Evolutionary conservation across 2,797 vertebrate species (phyloP), one percentile per base, ranked within the genome.

Genomic region (Tadarida brasiliensis): DNA sequence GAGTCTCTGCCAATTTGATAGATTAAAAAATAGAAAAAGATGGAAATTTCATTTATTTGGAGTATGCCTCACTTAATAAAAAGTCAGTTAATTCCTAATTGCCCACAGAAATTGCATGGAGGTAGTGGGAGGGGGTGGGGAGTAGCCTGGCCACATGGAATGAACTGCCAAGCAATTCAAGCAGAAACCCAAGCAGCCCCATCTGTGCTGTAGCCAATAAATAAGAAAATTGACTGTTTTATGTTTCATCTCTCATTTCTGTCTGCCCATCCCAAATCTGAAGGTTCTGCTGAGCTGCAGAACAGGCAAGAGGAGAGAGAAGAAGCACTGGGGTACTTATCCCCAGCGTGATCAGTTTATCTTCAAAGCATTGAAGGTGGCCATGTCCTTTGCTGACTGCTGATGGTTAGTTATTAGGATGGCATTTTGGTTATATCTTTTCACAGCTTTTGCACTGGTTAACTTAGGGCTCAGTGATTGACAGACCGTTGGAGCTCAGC

Each of bases 141-240:
- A 65, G 20, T 70, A 83, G 28, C 5, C 57, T 44, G 67, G 67
- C 39, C 2, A 11, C 22, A 2, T 57, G 24, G 39, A 84, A 65
- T 67, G 57, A 87, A 44, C 88, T 87, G 76, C 85, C 65, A 71
- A 1, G 20, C 77, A 70, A 35, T 68, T 91, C 61, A 87, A 35
- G 65, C 47, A 28, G 90, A 94, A 93, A 90, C 65, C 8, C 12
- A 61, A 61, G 49, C 7, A 49, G 39, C 54, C n/a, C 56, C 11
- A 81, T 47, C 39, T 11, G 7, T 6, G 17, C 49, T 80, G 10
- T 57, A 82, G 73, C 39, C 49, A 92, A 0, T 76, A 71, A 49
- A 78, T 94, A 85, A 87, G 92, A 81, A 96, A 88, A 89, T 93
- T 49, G 44, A 51, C 94, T 68, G 51, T 87, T 87, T 33, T 87